These are phyloP conservation scores for Drosophila erecta DNA, from an alignment of 1,140 invertebrate genomes.

Conservation along the genomic window DNA sequence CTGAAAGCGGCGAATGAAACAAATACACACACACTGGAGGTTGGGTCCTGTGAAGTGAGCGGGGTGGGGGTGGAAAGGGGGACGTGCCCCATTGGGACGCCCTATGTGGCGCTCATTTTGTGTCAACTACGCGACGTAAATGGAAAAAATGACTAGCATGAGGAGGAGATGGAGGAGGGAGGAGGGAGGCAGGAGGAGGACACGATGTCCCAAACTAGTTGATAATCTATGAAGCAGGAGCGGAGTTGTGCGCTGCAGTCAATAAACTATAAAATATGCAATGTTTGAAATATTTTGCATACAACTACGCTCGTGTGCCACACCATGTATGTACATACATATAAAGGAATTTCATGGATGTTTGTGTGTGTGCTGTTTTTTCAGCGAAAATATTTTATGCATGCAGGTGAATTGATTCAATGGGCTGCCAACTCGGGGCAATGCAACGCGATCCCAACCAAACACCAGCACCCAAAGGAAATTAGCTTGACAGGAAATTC, in stretches of 20 bases:
- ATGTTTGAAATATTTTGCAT: conserved; percentile 74
- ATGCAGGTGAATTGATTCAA: conserved; percentile 82
- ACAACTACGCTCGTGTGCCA: too few species aligned
- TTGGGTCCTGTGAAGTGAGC: neutral
- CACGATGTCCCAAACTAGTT: conserved; percentile 19
- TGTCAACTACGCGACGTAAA: conserved; percentile 46
- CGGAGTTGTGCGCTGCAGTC: conserved; percentile 43
- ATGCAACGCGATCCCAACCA: conserved; percentile 34
- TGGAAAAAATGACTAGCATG: conserved; percentile 11
- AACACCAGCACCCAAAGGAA: conserved; percentile 76
- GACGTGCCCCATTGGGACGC: conserved; percentile 45
- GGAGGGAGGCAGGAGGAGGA: conserved; percentile 4
- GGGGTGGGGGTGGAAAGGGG: neutral
- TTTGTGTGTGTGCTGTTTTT: conserved; percentile 9
- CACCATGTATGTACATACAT: neutral
- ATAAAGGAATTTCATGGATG: neutral
- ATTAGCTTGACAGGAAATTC: conserved; percentile 79
- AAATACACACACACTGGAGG: conserved; percentile 16
- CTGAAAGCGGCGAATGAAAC: conserved; percentile 70
- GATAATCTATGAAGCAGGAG: conserved; percentile 2
- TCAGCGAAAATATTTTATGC: conserved; percentile 69
- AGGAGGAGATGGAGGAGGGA: neutral
- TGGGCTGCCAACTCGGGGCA: conserved; percentile 57
- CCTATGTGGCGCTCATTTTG: conserved; percentile 13
- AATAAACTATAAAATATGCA: conserved; percentile 83